Evolutionary conservation across 2,797 vertebrate genomes (phyloP).

Genomic region (Simalia tracyae): DNA sequence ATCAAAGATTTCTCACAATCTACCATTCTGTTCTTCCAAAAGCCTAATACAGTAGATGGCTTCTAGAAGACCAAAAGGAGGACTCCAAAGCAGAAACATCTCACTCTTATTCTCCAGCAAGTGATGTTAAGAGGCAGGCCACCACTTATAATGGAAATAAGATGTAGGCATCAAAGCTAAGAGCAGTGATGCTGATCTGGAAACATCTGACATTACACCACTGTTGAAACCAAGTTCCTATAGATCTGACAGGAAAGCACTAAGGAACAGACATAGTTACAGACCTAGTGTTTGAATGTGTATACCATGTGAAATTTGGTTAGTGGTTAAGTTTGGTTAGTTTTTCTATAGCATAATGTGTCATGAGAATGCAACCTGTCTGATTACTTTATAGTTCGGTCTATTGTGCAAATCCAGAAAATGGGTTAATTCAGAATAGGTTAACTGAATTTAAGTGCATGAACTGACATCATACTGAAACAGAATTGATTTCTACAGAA

Average conservation of each 20-base stretch:
- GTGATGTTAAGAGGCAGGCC: not conserved
- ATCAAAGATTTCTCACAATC: not conserved
- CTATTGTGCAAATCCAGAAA: not conserved
- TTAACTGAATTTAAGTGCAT: not conserved
- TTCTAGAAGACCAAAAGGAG: not conserved
- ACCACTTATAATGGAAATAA: not conserved
- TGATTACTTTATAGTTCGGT: not conserved
- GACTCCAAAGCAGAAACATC: not conserved
- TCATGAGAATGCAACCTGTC: not conserved
- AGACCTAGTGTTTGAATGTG: not conserved
- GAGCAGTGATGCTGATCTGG: not conserved
- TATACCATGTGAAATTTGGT: not conserved
- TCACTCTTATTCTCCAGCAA: not conserved
- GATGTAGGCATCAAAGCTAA: not conserved
- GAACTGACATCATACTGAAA: not conserved
- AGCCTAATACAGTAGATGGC: not conserved
- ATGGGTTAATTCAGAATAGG: not conserved
- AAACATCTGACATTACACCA: not conserved
- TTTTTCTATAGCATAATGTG: not conserved
- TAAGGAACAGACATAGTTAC: not conserved
- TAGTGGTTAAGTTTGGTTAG: not conserved
- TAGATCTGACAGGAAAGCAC: not conserved
- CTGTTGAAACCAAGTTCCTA: not conserved
- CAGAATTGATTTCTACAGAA: not conserved
- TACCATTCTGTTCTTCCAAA: no score